Conservation (phyloP, 2,797 vertebrate genomes). For the Lutjanus argentimaculatus region DNA sequence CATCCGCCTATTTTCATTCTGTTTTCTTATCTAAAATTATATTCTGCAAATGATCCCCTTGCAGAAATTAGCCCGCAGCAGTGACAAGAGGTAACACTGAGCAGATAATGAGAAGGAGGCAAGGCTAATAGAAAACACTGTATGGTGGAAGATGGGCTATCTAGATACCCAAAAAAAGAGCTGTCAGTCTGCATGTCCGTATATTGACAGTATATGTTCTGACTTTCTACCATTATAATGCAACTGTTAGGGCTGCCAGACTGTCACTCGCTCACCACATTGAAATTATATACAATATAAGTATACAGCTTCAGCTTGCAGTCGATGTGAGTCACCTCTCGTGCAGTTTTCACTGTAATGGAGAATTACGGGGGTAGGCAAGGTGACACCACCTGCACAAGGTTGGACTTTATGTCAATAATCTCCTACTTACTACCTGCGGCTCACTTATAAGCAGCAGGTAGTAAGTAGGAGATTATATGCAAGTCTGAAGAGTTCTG, state of each 20-base stretch:
- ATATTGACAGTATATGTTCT: not conserved
- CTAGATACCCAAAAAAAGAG: not conserved
- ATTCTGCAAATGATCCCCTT: conserved; percentile 17
- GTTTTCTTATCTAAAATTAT: conserved; percentile 43
- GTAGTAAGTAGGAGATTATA: conserved; percentile 53
- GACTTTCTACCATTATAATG: not conserved
- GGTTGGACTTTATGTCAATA: conserved; percentile 36
- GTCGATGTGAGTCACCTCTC: not conserved
- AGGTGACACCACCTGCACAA: conserved; percentile 29
- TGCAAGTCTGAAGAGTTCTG: conserved; percentile 6
- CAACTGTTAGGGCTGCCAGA: not conserved
- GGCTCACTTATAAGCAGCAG: conserved; percentile 41
- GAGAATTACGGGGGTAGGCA: not conserved
- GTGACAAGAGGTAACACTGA: conserved; percentile 2
- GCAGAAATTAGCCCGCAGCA: conserved; percentile 13
- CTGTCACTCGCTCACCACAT: not conserved
- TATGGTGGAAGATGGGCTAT: not conserved
- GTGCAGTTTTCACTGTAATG: not conserved
- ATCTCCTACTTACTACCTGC: conserved; percentile 58
- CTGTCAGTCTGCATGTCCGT: not conserved
- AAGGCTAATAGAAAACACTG: not conserved
- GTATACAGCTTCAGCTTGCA: not conserved
- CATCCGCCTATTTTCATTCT: conserved; percentile 20
- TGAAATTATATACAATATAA: not conserved
- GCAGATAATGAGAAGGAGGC: conserved; percentile 2